Evolutionary conservation across 2,113 vertebrate species (phyloP), one percentile per base, ranked within the genome.

Genomic region (Benitochromis conjunctus): DNA sequence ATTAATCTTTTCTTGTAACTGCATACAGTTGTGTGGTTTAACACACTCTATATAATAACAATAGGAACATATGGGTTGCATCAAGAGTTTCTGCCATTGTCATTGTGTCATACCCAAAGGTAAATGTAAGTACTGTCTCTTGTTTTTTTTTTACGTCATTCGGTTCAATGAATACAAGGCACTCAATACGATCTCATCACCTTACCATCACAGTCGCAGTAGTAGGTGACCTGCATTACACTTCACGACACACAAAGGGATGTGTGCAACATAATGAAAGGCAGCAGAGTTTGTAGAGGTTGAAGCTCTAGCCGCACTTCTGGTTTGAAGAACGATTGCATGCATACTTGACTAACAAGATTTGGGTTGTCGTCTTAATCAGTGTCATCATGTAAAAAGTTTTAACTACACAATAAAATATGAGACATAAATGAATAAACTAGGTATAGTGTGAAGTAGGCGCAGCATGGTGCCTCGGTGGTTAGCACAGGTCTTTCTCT

Each of bases 111-210:
- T 38, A 36, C 31, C 6, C 31, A 64, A n/a, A 64, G 18, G 34
- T 2, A 64, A 64, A 9, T n/a, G 10, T 38, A 36, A 36, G 2
- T 38, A 57, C 12, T 21, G 29, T 31, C 2, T 26, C 21, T 19
- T 77, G 41, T 29, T 71, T 51, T 34, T 7, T 11, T 48, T 24
- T 10, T n/a, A 31, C 3, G 4, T 3, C 24, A 57, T 16, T 57
- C 13, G 29, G 56, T 57, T 0, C 0, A 38, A 7, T 64, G 0
- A 64, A 64, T 19, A 19, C 43, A 1, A 77, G 14, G 31, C 19
- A 54, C 57, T 66, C n/a, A 29, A 4, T 51, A 41, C 31, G 24
- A 19, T 11, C 18, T 7, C 7, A 10, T 14, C 24, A 78, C 3
- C 16, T 69, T 16, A 36, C n/a, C 62, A 62, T 64, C 11, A n/a